Conservation (phyloP, 1,140 invertebrate genomes). For the Ceratoteleas bidentatus region DNA sequence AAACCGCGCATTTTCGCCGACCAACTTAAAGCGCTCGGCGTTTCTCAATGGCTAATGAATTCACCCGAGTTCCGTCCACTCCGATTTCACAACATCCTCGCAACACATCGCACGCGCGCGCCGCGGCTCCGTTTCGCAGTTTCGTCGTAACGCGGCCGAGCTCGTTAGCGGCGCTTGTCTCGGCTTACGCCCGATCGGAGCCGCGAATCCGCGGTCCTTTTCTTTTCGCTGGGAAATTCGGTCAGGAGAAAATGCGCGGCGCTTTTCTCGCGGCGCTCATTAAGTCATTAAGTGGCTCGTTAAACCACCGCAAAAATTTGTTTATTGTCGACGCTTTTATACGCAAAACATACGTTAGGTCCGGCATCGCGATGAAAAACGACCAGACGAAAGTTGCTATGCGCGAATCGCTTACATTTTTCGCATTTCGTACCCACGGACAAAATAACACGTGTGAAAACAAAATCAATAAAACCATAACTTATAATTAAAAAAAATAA, state of each 20-base stretch:
- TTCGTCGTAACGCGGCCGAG: constrained; percentile 45
- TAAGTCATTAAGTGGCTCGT: neutral
- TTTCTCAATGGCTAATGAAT: constrained; percentile 65
- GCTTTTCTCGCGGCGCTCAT: no score
- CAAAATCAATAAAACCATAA: no score
- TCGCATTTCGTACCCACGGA: no score
- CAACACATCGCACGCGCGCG: constrained; percentile 15
- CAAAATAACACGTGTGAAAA: no score
- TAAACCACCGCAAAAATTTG: neutral
- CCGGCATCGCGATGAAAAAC: no score
- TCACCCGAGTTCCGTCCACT: constrained; percentile 64
- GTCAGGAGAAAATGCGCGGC: constrained; percentile 26
- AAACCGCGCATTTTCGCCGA: constrained; percentile 62
- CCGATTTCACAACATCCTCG: constrained; percentile 61
- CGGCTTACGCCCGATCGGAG: neutral
- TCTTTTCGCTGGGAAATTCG: constrained; percentile 40
- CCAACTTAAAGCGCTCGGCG: constrained; percentile 58
- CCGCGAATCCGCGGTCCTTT: no score
- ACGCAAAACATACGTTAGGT: no score
- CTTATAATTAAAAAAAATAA: no score
- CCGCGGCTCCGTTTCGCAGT: constrained; percentile 26
- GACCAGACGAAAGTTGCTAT: no score
- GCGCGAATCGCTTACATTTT: no score
- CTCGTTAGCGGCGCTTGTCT: constrained; percentile 30
- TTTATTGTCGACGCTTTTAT: no score